Percentiles rank a stretch among this genome's conserved stretches.
Evolutionary conservation across 2,888 invertebrate species (phyloP).

Genomic region (Tetranychus piercei): DNA sequence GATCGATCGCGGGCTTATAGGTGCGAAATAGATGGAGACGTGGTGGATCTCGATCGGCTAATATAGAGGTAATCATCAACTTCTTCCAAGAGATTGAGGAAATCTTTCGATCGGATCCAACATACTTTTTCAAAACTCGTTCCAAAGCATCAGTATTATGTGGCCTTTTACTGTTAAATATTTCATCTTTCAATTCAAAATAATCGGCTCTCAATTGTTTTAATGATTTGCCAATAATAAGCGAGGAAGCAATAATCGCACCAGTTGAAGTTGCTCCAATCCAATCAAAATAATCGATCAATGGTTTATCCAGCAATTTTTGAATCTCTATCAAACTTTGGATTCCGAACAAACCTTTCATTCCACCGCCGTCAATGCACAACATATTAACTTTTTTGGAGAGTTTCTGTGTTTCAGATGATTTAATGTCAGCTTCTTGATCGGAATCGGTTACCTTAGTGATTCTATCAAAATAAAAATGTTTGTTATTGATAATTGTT

Average conservation of each 20-base stretch:
- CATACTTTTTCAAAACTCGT: slow-evolving; percentile 60
- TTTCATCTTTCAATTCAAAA: slow-evolving; percentile 77
- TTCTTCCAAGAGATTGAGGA: slow-evolving; percentile 60
- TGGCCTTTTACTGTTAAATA: slow-evolving; percentile 77
- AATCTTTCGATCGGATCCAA: slow-evolving; percentile 71
- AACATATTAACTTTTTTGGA: slow-evolving; percentile 33
- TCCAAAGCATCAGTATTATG: slow-evolving; percentile 73
- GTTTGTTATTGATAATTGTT: not conserved
- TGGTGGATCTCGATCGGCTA: slow-evolving; percentile 79
- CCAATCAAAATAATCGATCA: slow-evolving; percentile 82
- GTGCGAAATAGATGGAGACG: slow-evolving; percentile 85
- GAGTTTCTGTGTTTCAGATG: not conserved
- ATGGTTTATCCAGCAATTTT: slow-evolving; percentile 43
- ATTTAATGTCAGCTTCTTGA: not conserved
- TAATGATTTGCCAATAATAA: slow-evolving; percentile 42
- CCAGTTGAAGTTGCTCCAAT: slow-evolving; percentile 73
- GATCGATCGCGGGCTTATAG: slow-evolving; percentile 59
- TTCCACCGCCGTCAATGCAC: slow-evolving; percentile 92
- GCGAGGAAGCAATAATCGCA: slow-evolving; percentile 67
- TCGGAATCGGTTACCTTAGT: not conserved
- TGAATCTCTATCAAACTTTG: slow-evolving; percentile 60
- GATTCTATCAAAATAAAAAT: not conserved
- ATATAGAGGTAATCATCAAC: slow-evolving; percentile 60
- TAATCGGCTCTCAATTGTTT: slow-evolving; percentile 73
- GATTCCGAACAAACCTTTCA: slow-evolving; percentile 64